phyloP scores from a whole-genome alignment of 2,797 vertebrate species.

The Hippocampus kuda region DNA sequence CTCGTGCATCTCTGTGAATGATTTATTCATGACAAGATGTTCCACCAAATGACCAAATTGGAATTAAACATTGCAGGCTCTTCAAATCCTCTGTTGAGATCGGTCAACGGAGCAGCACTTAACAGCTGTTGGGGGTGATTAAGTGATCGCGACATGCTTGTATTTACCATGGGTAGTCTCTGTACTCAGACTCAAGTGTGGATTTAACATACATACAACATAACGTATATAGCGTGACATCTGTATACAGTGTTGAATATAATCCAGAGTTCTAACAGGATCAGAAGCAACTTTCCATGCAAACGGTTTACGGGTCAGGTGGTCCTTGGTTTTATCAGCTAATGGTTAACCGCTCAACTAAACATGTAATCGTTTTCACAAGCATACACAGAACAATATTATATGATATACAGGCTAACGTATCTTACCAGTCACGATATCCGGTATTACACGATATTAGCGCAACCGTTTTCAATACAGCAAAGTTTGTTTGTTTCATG shows the following conservation, averaged over 20 bases:
- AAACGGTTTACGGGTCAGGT: neutral
- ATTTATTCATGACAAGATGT: neutral
- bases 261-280: slow-evolving; percentile 32
- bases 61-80: neutral
- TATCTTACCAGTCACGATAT: too few species aligned
- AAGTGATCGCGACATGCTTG: slow-evolving; percentile 10
- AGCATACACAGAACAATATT: neutral
- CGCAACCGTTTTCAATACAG: too few species aligned
- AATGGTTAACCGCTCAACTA: neutral
- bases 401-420: neutral
- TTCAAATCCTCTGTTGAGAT: slow-evolving; percentile 13
- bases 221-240: slow-evolving; percentile 27
- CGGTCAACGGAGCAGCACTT: slow-evolving; percentile 40
- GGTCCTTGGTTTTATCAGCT: neutral
- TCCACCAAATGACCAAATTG: neutral
- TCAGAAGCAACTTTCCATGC: slow-evolving; percentile 17
- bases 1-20: too few species aligned
- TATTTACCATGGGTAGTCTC: slow-evolving; percentile 21
- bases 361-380: neutral
- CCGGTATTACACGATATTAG: too few species aligned
- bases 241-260: slow-evolving; percentile 17
- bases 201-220: too few species aligned
- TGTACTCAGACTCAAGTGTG: slow-evolving; percentile 28
- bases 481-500: too few species aligned
- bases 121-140: slow-evolving; percentile 13